Evolutionary conservation across 2,888 invertebrate species (phyloP).

Genomic region (Folsomia manolachei): DNA sequence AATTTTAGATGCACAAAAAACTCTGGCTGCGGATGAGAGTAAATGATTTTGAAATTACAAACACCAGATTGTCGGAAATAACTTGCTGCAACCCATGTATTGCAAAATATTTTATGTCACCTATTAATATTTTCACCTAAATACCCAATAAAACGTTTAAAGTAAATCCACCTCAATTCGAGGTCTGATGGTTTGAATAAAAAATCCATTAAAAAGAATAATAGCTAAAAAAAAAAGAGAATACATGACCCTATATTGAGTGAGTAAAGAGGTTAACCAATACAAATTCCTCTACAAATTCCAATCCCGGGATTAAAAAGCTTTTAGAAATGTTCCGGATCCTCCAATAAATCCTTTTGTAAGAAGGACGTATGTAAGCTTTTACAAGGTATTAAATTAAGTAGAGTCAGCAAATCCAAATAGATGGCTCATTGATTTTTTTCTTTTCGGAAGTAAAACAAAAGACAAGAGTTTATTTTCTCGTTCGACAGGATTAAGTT

Average conservation of each 20-base stretch:
- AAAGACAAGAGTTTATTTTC: background rate
- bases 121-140: too few species aligned
- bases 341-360: background rate
- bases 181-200: too few species aligned
- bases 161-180: too few species aligned
- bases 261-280: background rate
- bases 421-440: background rate
- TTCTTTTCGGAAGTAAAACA: background rate
- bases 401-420: background rate
- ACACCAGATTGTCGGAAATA: too few species aligned
- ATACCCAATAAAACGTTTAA: too few species aligned
- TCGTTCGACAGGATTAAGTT: constrained; percentile 8
- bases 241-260: too few species aligned
- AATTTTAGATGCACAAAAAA: constrained; percentile 9
- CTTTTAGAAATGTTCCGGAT: background rate
- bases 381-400: background rate
- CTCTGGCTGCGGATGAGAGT: constrained; percentile 15
- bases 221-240: too few species aligned
- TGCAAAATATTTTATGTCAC: too few species aligned
- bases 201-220: too few species aligned
- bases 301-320: background rate
- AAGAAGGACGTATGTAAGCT: background rate
- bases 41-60: background rate
- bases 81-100: background rate
- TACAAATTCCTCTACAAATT: background rate